Base-by-base conservation (phyloP, 2,797 vertebrate species). In the Eulemur rubriventer region DNA sequence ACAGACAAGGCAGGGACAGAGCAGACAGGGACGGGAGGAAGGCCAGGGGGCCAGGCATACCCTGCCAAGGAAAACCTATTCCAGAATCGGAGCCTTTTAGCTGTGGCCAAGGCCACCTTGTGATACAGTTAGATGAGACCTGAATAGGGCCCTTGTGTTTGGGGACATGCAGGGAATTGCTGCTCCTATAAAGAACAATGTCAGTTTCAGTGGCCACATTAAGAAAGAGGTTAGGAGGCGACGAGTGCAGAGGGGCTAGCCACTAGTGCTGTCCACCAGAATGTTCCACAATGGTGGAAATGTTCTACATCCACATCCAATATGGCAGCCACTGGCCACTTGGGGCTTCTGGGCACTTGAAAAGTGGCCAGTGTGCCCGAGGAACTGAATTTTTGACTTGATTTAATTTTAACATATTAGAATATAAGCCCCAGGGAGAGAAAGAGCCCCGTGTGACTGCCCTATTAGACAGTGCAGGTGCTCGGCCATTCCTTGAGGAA, bases 61-160 rank as follows among this genome's bases (percentile, higher is more conserved):
- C 30, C 48, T 13, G 76, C 82, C 82, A 88, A 17, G 28, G 50
- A 46, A 17, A 24, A 75, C 26, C 10, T 11, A 63, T 63, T 80
- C 52, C 38, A 22, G 83, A 69, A 52, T 28, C 6, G 4, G 43
- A 84, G 59, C 38, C 79, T 52, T 33, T 59, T 33, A 55, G 2
- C 41, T 38, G 20, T 46, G 48, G 59, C 70, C 72, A 30, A 35
- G 2, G 55, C 61, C 33, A 38, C 70, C 72, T 22, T 1, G 18
- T 33, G 22, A 55, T 22, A 0, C 4, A 17, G 69, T 65, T 63
- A 92, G 33, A 43, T 46, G 72, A 95, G 24, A 72, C 84, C 78
- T 96, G 84, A 95, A 94, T 20, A 67, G 55, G 24, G 18, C 76
- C 43, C 0, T 35, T 94, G 61, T 92, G 14, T 50, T 20, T 46